These are phyloP conservation scores for Aporrectodea caliginosa DNA, from an alignment of 1,140 invertebrate genomes.

Conservation along the genomic window DNA sequence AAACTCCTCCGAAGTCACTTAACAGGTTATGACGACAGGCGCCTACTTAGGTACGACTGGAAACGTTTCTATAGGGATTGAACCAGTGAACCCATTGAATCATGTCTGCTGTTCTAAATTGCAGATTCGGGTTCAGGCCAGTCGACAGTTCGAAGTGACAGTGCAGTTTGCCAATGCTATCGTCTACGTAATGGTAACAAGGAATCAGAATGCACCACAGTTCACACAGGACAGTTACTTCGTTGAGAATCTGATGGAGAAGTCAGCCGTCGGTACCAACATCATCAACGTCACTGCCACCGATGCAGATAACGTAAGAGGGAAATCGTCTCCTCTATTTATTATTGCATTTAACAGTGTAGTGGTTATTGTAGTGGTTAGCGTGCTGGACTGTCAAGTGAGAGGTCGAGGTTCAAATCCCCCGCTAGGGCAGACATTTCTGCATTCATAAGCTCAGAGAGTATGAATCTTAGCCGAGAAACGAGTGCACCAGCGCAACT, in stretches of 20 bases:
- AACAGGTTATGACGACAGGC: too few species aligned
- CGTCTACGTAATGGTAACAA: slow-evolving; percentile 29
- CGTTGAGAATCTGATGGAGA: slow-evolving; percentile 36
- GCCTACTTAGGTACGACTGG: too few species aligned
- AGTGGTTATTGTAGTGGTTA: not conserved
- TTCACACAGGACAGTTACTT: slow-evolving; percentile 31
- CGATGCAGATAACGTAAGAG: slow-evolving; percentile 35
- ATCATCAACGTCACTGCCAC: slow-evolving; percentile 35
- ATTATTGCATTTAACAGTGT: not conserved
- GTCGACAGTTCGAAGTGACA: slow-evolving; percentile 28
- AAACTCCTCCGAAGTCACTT: too few species aligned
- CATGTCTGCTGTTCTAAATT: too few species aligned
- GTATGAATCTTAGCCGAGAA: too few species aligned
- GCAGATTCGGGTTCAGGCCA: slow-evolving; percentile 20
- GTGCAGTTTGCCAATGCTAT: slow-evolving; percentile 15
- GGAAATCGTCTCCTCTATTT: not conserved
- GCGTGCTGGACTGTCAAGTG: too few species aligned
- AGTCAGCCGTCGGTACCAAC: slow-evolving; percentile 21
- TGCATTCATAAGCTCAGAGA: too few species aligned
- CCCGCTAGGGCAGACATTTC: too few species aligned
- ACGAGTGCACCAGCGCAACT: too few species aligned
- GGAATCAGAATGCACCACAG: slow-evolving; percentile 34
- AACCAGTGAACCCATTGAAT: too few species aligned
- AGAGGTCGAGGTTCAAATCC: too few species aligned
- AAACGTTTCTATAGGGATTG: too few species aligned